Evolutionary conservation across 2,888 invertebrate genomes (phyloP).

Genomic region (Hymenopus coronatus): DNA sequence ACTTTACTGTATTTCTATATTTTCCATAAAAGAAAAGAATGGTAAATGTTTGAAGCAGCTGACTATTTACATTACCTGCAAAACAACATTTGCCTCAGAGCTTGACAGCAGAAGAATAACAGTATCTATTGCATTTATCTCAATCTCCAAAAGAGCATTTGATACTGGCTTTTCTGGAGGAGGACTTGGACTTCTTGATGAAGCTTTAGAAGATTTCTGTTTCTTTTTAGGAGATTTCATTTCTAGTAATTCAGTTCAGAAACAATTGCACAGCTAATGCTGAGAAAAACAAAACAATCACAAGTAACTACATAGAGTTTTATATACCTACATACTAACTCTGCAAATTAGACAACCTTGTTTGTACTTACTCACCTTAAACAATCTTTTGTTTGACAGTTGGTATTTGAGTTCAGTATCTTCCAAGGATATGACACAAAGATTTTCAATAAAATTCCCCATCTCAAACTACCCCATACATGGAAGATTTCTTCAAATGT

Average conservation of each 20-base stretch:
- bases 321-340: too few relatives aligned
- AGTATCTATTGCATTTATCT: background rate
- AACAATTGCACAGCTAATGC: background rate
- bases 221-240: background rate
- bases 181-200: background rate
- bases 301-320: too few relatives aligned
- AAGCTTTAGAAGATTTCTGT: background rate
- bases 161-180: background rate
- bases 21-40: background rate
- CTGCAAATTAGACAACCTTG: too few relatives aligned
- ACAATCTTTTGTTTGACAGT: too few relatives aligned
- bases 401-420: too few relatives aligned
- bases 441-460: too few relatives aligned
- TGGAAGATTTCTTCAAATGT: too few relatives aligned
- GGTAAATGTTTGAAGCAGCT: background rate
- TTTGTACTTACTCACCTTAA: too few relatives aligned
- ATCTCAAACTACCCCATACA: too few relatives aligned
- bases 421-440: too few relatives aligned
- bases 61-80: background rate
- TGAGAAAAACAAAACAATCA: background rate
- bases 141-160: background rate
- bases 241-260: background rate
- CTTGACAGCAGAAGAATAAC: background rate
- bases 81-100: background rate
- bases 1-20: background rate